phyloP scores from a whole-genome alignment of 2,113 vertebrate species.

The Camelus dromedarius region DNA sequence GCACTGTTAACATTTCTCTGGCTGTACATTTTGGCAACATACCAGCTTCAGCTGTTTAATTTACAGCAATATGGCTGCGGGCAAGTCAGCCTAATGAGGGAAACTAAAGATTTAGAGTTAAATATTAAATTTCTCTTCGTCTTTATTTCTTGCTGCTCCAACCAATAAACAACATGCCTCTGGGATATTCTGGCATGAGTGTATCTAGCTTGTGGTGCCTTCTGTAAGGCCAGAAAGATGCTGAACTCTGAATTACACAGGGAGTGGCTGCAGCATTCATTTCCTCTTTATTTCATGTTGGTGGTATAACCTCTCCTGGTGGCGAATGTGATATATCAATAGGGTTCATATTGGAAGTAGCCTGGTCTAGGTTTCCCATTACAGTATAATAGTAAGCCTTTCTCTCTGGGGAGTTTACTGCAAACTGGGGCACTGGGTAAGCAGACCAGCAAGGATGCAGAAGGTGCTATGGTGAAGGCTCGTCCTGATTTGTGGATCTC shows the following conservation, averaged over 20 bases:
- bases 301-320: not conserved
- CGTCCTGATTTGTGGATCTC: not conserved
- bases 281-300: not conserved
- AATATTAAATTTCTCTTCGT: slow-evolving; percentile 72
- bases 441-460: not conserved
- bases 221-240: slow-evolving; percentile 33
- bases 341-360: not conserved
- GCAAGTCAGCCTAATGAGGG: slow-evolving; percentile 64
- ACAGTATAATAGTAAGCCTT: not conserved
- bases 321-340: not conserved
- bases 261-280: not conserved
- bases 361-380: not conserved
- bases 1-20: slow-evolving; percentile 63
- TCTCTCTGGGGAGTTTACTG: not conserved
- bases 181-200: not conserved
- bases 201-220: not conserved
- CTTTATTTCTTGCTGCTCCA: slow-evolving; percentile 76
- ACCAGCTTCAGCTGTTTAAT: slow-evolving; percentile 59
- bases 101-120: slow-evolving; percentile 71
- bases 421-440: not conserved
- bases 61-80: slow-evolving; percentile 69
- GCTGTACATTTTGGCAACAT: slow-evolving; percentile 54
- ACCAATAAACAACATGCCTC: slow-evolving; percentile 73
- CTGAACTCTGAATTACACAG: slow-evolving; percentile 15
- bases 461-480: not conserved